Conservation (phyloP, 1,140 invertebrate species). For the Gonatopus flavifemur region DNA sequence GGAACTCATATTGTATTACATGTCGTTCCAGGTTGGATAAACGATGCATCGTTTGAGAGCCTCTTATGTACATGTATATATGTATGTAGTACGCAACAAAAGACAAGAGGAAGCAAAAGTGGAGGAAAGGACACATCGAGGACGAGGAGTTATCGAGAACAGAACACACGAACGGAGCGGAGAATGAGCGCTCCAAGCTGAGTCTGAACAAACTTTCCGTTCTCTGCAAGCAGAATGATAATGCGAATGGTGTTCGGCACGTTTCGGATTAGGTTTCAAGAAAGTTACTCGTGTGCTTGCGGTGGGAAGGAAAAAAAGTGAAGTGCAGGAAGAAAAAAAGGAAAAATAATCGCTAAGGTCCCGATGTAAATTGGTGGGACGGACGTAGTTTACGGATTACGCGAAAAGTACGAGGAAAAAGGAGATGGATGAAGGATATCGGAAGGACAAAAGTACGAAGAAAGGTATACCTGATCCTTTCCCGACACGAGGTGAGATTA, state of each 20-base stretch:
- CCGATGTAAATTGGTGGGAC: no score
- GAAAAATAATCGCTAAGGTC: not conserved
- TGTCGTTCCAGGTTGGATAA: no score
- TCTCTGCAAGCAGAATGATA: slow-evolving; percentile 51
- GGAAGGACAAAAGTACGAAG: slow-evolving; percentile 12
- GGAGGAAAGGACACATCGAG: not conserved
- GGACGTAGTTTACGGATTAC: no score
- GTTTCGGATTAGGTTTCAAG: slow-evolving; percentile 46
- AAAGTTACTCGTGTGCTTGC: slow-evolving; percentile 3
- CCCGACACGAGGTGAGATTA: slow-evolving; percentile 50
- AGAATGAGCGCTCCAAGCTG: slow-evolving; percentile 20
- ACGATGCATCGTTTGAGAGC: no score
- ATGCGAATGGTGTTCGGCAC: slow-evolving; percentile 39
- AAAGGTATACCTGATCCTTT: no score
- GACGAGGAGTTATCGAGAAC: no score
- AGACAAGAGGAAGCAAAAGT: not conserved
- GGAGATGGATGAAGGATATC: not conserved
- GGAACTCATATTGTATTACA: no score
- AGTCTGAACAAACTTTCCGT: slow-evolving; percentile 41
- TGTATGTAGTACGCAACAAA: no score
- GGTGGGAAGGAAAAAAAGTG: not conserved
- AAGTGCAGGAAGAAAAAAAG: not conserved
- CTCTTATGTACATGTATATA: no score
- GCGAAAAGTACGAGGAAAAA: no score
- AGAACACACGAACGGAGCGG: not conserved